A percentile compares a stretch with the other conserved stretches of the same genome.
Conservation (phyloP, 2,797 vertebrate species). For the Hoplostethus mediterraneus region DNA sequence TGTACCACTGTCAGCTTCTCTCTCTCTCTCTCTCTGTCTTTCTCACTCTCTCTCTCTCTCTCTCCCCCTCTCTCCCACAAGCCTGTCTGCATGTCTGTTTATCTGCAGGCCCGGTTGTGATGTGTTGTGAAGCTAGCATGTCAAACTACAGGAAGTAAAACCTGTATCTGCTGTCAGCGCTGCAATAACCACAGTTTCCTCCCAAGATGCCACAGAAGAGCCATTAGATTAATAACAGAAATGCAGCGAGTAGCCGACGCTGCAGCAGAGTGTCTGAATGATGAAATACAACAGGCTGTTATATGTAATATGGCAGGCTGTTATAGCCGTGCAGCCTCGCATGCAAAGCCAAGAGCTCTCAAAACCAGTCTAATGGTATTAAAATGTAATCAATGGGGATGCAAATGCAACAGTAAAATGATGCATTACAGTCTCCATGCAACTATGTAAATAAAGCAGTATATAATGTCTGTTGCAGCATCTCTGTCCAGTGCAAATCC, state of each 20-base stretch:
- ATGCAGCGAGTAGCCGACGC: constrained; percentile 2
- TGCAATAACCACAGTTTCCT: constrained; percentile 5
- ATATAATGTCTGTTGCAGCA: neutral
- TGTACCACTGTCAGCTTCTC: constrained; percentile 17
- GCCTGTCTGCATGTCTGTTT: neutral
- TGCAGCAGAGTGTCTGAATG: neutral
- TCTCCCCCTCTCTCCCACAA: neutral
- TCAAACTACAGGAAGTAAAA: constrained; percentile 1
- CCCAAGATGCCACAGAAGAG: constrained; percentile 1
- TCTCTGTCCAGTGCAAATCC: neutral
- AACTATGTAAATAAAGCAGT: constrained; percentile 17
- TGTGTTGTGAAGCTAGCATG: no score
- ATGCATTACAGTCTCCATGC: constrained; percentile 1
- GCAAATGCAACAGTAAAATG: constrained; percentile 30
- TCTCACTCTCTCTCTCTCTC: neutral
- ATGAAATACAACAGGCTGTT: neutral
- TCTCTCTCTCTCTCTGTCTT: neutral
- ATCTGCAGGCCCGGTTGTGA: no score
- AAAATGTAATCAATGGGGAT: constrained; percentile 10
- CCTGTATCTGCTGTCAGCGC: neutral
- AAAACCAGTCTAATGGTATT: neutral
- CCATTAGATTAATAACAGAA: neutral
- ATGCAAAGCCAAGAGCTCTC: constrained; percentile 36
- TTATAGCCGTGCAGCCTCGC: neutral
- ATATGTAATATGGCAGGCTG: neutral